Base-by-base conservation (phyloP, 2,888 invertebrate species). In the Cheilosia impressa region DNA sequence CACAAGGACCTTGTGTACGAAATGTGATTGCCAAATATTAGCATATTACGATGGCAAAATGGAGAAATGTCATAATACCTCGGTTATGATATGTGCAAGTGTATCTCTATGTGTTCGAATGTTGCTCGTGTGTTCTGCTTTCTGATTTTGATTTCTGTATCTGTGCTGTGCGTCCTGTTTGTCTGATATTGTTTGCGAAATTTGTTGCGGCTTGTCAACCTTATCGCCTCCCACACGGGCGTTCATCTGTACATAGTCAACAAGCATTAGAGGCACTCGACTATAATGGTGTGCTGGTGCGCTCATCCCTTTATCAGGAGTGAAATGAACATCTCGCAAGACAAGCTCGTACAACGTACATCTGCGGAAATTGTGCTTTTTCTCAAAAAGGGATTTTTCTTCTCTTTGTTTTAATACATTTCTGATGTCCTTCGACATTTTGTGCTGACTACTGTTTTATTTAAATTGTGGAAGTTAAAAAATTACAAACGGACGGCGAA, bases 61-160 rank as follows among this genome's bases (percentile, higher is more conserved):
- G 68, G 50, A 63, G 58, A 63, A 69, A 84, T 79, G 73, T 84
- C 79, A 84, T 84, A 84, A 84, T 84, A 79, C 71, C 79, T 79
- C 45, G 79, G 75, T 63, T 79, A 58, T 68, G 68, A 55, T 17
- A 57, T 50, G 52, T 65, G 45, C 41, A 43, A 34, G 45, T 27
- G 22, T 10, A 31, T 34, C n/a, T 38, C 19, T 52, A 50, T 15
- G 24, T 31, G n/a, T 52, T n/a, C 31, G 41, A 66, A 68, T 80
- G 45, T 47, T 73, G 45, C 38, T 57, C 27, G 41, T 69, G 62
- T 71, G 71, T 31, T 31, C 6, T 71, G 71, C 41, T 55, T 72
- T 57, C 57, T 47, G 47, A 22, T 17, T 52, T 38, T 58, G 65
- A 47, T 68, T 60, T 38, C 43, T 47, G 17, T 31, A 9, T 17